Evolutionary conservation across 92 coral and sea anemone genomes (phyloP).

Genomic region (Epizoanthus ramosus): DNA sequence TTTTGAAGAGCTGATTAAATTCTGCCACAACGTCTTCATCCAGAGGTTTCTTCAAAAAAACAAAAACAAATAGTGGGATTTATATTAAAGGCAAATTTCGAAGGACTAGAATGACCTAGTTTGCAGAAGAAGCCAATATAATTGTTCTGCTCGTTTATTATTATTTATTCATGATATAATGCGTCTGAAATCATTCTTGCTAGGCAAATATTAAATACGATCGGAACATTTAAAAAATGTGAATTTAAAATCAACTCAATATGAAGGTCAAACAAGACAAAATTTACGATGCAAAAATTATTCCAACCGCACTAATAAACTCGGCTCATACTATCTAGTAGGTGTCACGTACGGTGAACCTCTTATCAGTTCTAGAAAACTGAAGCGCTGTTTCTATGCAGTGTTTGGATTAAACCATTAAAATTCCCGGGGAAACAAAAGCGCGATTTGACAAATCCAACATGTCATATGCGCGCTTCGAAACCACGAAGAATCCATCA

Average conservation of each 20-base stretch:
- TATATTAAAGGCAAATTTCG: background rate
- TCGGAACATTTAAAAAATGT: background rate
- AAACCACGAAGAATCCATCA: constrained; percentile 23
- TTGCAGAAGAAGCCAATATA: constrained; percentile 8
- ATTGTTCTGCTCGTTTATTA: background rate
- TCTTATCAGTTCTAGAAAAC: constrained; percentile 8
- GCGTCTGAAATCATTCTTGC: constrained; percentile 19
- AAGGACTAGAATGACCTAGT: constrained; percentile 5
- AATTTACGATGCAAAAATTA: background rate
- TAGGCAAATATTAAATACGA: background rate
- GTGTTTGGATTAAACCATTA: constrained; percentile 37
- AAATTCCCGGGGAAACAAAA: constrained; percentile 34
- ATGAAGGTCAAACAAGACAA: background rate
- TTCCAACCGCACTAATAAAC: background rate
- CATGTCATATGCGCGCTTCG: background rate
- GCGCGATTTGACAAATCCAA: constrained; percentile 8
- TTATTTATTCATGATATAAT: constrained; percentile 44
- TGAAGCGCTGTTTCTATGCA: background rate
- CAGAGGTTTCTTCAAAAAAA: constrained; percentile 60
- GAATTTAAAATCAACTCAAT: background rate
- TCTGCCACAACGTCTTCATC: constrained; percentile 62
- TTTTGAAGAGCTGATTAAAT: constrained; percentile 59
- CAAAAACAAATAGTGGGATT: no score
- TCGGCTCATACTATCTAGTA: background rate
- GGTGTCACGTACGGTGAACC: background rate